phyloP scores from a whole-genome alignment of 2,113 vertebrate genomes.

The Petrocephalus zakoni region DNA sequence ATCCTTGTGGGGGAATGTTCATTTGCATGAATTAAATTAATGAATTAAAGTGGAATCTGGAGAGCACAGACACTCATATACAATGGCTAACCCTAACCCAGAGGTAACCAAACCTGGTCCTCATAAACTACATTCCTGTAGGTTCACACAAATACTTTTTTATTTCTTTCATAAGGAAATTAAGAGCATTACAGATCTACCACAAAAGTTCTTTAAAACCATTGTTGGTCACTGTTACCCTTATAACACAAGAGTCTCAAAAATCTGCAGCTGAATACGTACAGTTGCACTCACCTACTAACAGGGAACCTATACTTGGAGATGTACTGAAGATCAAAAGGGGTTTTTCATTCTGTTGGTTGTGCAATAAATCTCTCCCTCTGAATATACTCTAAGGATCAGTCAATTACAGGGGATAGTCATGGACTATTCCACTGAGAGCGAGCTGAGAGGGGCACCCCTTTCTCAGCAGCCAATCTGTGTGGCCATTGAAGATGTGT shows the following conservation, averaged over 20 bases:
- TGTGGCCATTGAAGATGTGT: not conserved
- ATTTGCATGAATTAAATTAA: not conserved
- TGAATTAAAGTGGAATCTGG: not conserved
- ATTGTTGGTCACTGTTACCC: not conserved
- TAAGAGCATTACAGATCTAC: not conserved
- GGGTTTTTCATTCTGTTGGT: not conserved
- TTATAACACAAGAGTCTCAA: not conserved
- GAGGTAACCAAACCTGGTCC: not conserved
- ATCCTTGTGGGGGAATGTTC: not conserved
- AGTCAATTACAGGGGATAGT: not conserved
- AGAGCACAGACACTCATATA: not conserved
- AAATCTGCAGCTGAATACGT: not conserved
- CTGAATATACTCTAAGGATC: not conserved
- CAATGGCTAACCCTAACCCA: conserved; percentile 11
- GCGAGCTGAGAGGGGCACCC: not conserved
- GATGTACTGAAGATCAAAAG: not conserved
- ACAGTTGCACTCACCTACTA: not conserved
- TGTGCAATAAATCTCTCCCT: not conserved
- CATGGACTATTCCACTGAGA: not conserved
- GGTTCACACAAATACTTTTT: not conserved
- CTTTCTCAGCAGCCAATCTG: not conserved
- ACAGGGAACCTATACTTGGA: not conserved
- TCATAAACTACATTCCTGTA: not conserved
- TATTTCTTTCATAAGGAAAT: not conserved
- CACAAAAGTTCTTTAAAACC: conserved; percentile 19